Base-by-base conservation (phyloP, 1,140 invertebrate species). In the Drosophila punjabiensis region DNA sequence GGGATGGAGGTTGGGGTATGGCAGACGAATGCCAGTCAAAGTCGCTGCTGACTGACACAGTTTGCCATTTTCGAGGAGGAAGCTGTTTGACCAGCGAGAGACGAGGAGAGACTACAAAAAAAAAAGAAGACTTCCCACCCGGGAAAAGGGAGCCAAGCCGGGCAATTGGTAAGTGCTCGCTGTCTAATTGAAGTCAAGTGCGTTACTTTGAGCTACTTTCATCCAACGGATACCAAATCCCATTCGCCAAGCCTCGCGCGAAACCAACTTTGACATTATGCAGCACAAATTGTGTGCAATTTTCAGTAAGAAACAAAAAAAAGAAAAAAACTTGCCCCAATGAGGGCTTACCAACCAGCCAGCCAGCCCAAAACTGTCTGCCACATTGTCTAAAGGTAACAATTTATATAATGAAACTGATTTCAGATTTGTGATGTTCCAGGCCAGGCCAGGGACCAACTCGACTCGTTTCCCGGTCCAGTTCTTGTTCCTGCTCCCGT, bases 331-430 rank as follows among this genome's bases (percentile, higher is more conserved):
- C 33, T 13, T 50, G 32, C 74, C 53, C 62, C 77, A 81, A 67
- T 80, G 79, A 79, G 71, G 59, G 64, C 50, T n/a, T n/a, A n/a
- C n/a, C 24, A 2, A 3, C 24, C 52, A 48, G 53, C 18, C 53
- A 37, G 35, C n/a, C 43, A 30, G 53, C 37, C 67, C 67, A 77
- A 81, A 76, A 76, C 63, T 86, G 84, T 85, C 85, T 89, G 86
- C 79, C 79, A 90, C 75, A 82, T 70, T 39, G 81, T 90, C 86
- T 79, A 90, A 89, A 89, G 85, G 85, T 89, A 89, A 89, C 85
- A 85, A 89, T 89, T 89, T 89, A 80, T 89, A 90, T 89, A 89
- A 89, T 89, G 85, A 89, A 88, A 89, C 85, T 90, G 85, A 89
- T 86, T 89, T 86, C 81, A 88, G 84, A 88, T 85, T 89, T 88